Conservation (phyloP, 2,113 vertebrate genomes). For the Eulacestoma nigropectus region DNA sequence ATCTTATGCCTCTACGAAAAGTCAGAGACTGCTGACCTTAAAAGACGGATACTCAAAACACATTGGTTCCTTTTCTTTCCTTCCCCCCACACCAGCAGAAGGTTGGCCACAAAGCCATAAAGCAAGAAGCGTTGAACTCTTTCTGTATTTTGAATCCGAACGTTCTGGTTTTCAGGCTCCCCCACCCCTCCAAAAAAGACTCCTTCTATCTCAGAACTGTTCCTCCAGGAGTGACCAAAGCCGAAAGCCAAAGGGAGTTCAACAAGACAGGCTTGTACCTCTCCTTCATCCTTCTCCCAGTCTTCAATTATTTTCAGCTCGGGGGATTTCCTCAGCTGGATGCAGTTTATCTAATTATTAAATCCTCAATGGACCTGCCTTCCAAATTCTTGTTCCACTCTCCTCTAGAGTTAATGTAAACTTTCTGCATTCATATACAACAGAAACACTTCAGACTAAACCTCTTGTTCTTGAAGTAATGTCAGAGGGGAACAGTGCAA, state of each 20-base stretch:
- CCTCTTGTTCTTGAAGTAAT: background rate
- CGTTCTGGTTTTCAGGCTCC: background rate
- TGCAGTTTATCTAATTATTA: background rate
- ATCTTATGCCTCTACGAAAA: background rate
- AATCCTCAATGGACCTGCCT: background rate
- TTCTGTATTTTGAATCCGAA: background rate
- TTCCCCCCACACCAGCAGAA: background rate
- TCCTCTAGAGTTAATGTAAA: background rate
- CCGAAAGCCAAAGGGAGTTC: background rate
- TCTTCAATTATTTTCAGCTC: background rate
- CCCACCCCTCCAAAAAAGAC: fast-evolving
- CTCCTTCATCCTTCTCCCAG: background rate
- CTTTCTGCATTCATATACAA: background rate
- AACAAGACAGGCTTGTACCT: background rate
- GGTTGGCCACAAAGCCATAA: background rate
- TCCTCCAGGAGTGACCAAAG: background rate
- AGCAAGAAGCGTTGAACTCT: background rate
- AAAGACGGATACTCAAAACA: background rate
- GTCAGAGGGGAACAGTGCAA: background rate
- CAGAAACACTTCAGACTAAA: background rate
- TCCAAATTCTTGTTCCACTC: background rate
- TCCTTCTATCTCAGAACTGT: background rate
- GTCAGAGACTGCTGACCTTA: background rate
- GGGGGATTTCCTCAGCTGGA: background rate
- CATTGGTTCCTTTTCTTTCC: background rate